Base-by-base conservation (phyloP, 2,888 invertebrate species). In the Myopa testacea region DNA sequence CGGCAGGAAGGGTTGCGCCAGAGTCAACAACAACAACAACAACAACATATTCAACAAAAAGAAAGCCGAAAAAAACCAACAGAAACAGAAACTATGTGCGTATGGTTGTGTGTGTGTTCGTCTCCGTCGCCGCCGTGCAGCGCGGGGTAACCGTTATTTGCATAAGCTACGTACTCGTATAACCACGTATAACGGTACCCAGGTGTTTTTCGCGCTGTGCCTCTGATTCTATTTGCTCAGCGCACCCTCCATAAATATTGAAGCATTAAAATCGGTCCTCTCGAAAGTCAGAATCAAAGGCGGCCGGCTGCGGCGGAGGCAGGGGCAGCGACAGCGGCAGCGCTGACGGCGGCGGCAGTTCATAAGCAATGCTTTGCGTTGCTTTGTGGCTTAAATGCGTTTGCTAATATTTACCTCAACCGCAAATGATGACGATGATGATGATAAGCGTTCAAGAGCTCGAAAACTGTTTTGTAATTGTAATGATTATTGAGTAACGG, bases 401-500 rank as follows among this genome's bases (percentile, higher is more conserved):
- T 45, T 45, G 10, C 10, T 26, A 19, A 69, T 69, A 50, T 69
- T 69, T 69, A 37, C 70, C 55, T 52, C 38, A 70, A 55, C 70
- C 70, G 34, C 70, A 70, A 69, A 69, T 37, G 70, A 70, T 70
- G 26, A 26, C 26, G 26, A 45, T 45, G 70, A 70, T 55, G n/a
- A 55, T 16, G 52, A 37, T n/a, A 70, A 70, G 52, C n/a, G 52
- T 26, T 34, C 65, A 14, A 38, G 16, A 70, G 34, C 14, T 14
- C 50, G 52, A 50, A 26, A 60, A 63, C 62, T 45, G 45, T 45
- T 45, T 45, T 45, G 3, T 45, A 45, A 45, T 45, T 45, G 45
- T 45, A 45, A 45, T 45, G 6, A 45, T 45, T 45, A 45, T 45
- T 8, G 45, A 62, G 19, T 26, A 26, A 37, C 10, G 12, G 14